These are phyloP conservation scores for Oxyteleia sp. DNA, from an alignment of 2,888 invertebrate species.

Conservation along the genomic window DNA sequence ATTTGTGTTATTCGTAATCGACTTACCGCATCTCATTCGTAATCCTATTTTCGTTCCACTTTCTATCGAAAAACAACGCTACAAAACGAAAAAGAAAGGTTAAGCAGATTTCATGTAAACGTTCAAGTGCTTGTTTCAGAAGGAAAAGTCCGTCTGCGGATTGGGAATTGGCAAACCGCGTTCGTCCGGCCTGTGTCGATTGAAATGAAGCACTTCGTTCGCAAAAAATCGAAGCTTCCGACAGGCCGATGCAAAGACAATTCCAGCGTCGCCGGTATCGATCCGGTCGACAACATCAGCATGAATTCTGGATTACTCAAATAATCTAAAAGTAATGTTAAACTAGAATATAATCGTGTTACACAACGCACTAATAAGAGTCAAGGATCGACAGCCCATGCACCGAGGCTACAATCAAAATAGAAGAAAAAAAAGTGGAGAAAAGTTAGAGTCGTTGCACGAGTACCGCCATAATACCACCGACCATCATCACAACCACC, in stretches of 20 bases:
- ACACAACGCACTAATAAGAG: conserved; percentile 11
- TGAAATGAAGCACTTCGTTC: neutral
- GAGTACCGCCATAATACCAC: conserved; percentile 46
- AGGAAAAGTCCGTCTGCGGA: too few species aligned
- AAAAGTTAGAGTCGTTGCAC: neutral
- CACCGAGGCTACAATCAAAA: conserved; percentile 28
- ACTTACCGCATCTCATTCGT: neutral
- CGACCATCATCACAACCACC: conserved; percentile 64
- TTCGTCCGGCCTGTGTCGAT: neutral
- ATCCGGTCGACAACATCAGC: conserved; percentile 3
- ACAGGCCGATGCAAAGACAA: neutral
- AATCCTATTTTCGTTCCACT: neutral
- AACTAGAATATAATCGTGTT: conserved; percentile 8
- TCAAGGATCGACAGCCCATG: conserved; percentile 42
- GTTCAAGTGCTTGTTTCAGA: neutral
- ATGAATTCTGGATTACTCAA: conserved; percentile 46
- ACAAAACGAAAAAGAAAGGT: neutral
- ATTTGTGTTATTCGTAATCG: conserved; percentile 2
- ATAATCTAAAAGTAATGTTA: conserved; percentile 15
- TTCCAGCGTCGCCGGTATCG: neutral
- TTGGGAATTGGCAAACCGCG: too few species aligned
- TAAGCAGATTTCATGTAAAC: neutral
- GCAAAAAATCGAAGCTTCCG: too few species aligned
- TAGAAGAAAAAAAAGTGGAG: neutral
- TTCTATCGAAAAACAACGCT: neutral